These are phyloP conservation scores for Hypsibius dujardini DNA, from an alignment of 1,140 invertebrate genomes.

Conservation along the genomic window DNA sequence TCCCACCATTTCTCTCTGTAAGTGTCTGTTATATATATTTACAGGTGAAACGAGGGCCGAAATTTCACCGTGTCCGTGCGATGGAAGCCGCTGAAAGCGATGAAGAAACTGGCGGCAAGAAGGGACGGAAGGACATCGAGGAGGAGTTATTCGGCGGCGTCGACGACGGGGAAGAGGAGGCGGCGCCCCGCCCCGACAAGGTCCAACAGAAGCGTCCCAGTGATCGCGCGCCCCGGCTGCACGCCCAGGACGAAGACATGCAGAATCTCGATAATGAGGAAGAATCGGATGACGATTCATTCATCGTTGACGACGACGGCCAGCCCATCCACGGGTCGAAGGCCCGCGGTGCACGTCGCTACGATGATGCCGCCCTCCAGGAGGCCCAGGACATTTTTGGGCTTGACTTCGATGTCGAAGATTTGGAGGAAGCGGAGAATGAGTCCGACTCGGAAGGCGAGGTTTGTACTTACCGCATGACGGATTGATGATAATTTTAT, in stretches of 20 bases:
- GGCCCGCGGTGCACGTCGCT: slow-evolving; percentile 56
- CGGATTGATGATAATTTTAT: background rate
- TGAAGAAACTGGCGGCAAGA: slow-evolving; percentile 50
- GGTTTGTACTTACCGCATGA: background rate
- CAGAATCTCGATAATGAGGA: background rate
- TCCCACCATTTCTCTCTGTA: no score
- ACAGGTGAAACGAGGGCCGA: no score
- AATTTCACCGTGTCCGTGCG: no score
- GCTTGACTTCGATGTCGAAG: slow-evolving; percentile 92
- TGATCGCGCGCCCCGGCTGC: background rate
- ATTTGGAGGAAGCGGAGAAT: slow-evolving; percentile 72
- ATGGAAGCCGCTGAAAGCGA: slow-evolving; percentile 66
- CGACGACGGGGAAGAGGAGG: slow-evolving; percentile 47
- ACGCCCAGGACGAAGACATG: background rate
- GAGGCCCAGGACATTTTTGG: slow-evolving; percentile 99
- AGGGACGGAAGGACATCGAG: slow-evolving; percentile 56
- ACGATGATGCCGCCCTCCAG: slow-evolving; percentile 76
- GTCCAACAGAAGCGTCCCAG: background rate
- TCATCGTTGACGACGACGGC: slow-evolving; percentile 92
- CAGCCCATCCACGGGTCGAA: slow-evolving; percentile 55
- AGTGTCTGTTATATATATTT: no score
- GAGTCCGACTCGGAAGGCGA: slow-evolving; percentile 67
- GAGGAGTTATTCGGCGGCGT: slow-evolving; percentile 69
- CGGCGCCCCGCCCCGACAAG: background rate
- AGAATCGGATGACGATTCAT: slow-evolving; percentile 63